Base-by-base conservation (phyloP, 2,113 vertebrate species). In the Colius striatus region DNA sequence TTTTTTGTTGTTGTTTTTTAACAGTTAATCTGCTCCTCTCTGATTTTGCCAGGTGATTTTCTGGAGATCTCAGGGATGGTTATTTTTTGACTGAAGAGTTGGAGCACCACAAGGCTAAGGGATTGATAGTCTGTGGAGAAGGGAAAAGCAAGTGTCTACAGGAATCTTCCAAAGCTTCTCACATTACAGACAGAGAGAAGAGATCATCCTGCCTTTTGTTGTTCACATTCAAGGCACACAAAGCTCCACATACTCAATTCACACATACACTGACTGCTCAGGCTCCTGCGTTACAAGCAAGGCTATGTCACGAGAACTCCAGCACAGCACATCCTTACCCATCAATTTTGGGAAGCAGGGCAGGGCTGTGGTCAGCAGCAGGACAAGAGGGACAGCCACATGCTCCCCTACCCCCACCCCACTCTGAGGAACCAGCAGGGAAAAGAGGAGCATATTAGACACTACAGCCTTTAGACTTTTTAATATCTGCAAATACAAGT, bases 271-370 rank as follows among this genome's bases (percentile, higher is more conserved):
- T 27, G 13, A 1, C 1, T 27, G 13, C 47, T 77, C 17, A 0
- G 32, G 88, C 65, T 86, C 36, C 41, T 84, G 36, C 95, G 89
- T 55, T 92, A 84, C 89, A 78, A 94, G 18, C 65, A 50, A 80
- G n/a, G 53, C 76, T 86, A 86, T 61, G 86, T 86, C 95, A 94
- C 88, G 83, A 87, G 93, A 95, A 96, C 79, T 90, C 16, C 76
- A 81, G 57, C 68, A 86, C 5, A 1, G 61, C 41, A 68, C 73
- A 88, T 94, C 92, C 72, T 82, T 87, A 93, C 88, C 96, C 94
- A 74, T 87, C 94, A 96, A 90, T 96, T 96, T 94, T 90, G 90
- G 95, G 88, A 90, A 93, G 22, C 1, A 11, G 75, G 85, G 92
- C 61, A 86, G 83, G 93, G 88, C 68, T 95, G 94, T 73, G 93